Percentiles rank a stretch among this genome's conserved stretches.
phyloP scores from a whole-genome alignment of 2,113 vertebrate genomes.

The Nannospalax galili region DNA sequence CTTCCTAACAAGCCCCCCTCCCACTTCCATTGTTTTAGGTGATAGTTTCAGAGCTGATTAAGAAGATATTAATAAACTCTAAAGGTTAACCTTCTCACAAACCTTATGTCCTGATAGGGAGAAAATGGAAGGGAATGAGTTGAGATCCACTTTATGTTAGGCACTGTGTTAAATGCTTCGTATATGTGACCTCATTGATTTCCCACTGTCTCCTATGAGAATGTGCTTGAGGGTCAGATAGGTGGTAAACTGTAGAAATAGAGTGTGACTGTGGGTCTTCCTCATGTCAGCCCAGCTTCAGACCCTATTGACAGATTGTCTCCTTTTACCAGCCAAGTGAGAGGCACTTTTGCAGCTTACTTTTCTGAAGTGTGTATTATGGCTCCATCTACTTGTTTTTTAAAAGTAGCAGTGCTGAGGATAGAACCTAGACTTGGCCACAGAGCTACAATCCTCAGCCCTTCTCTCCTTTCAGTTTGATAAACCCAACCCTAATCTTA shows the following conservation, averaged over 20 bases:
- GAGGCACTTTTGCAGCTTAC: background rate
- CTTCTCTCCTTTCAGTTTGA: background rate
- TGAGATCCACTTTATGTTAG: background rate
- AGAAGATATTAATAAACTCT: background rate
- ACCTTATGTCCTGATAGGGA: background rate
- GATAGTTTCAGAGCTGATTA: background rate
- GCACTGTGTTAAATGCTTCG: background rate
- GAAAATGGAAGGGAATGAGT: background rate
- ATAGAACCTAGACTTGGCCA: background rate
- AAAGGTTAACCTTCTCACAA: background rate
- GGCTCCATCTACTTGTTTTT: background rate
- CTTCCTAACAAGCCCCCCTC: background rate
- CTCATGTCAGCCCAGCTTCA: background rate
- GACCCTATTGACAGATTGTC: background rate
- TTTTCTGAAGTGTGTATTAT: conserved; percentile 23
- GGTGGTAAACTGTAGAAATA: background rate
- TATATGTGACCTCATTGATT: background rate
- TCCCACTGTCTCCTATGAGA: background rate
- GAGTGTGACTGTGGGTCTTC: background rate
- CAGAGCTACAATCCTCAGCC: background rate
- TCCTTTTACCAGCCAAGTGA: background rate
- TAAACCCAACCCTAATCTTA: background rate
- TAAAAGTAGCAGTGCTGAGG: background rate
- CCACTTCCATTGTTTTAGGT: background rate
- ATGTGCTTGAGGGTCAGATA: background rate